Base-by-base conservation (phyloP, 2,113 vertebrate species). In the Spea multiplicata region DNA sequence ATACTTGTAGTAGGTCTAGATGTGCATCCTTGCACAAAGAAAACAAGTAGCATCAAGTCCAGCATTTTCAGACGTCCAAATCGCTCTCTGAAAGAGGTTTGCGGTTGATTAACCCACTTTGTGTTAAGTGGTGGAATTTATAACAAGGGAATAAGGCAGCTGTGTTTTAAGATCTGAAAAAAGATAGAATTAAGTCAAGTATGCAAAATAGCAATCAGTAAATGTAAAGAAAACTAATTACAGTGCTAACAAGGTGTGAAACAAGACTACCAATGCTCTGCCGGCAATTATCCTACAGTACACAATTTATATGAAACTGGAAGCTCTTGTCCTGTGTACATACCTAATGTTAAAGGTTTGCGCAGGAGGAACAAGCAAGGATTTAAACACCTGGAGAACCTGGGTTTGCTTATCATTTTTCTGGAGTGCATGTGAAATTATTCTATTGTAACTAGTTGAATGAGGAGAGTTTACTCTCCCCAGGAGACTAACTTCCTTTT, bases 181-280 rank as follows among this genome's bases (percentile, higher is more conserved):
- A 84, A 93, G 84, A 86, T 91, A 88, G 86, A 91, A 81, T 88
- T 89, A 90, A 91, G 88, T 83, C 87, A 89, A 91, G 87, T 92
- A 92, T 91, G 94, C 90, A 92, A 93, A 93, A 88, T 90, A 89
- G 89, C 93, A 75, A 94, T 94, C 91, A 93, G 87, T 84, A 84
- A 89, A 86, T 88, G 89, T 87, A 92, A 93, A 94, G 91, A 90
- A 84, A 88, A 86, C 84, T 93, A 92, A 95, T 92, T 88, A 92
- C 86, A 81, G 1, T 75, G 91, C 90, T 94, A 95, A 94, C 91
- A 90, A 95, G 93, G 94, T 95, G 95, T 80, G 82, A 96, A 92
- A 78, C 85, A 68, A 81, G 83, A 85, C 80, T 83, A 86, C 45
- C 52, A 80, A 86, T 75, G 50, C 6, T 80, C 83, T 83, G 44